Base-by-base conservation (phyloP, 30 jellyfish, hydroid and myxozoan genomes). In the Aurelia sp. region DNA sequence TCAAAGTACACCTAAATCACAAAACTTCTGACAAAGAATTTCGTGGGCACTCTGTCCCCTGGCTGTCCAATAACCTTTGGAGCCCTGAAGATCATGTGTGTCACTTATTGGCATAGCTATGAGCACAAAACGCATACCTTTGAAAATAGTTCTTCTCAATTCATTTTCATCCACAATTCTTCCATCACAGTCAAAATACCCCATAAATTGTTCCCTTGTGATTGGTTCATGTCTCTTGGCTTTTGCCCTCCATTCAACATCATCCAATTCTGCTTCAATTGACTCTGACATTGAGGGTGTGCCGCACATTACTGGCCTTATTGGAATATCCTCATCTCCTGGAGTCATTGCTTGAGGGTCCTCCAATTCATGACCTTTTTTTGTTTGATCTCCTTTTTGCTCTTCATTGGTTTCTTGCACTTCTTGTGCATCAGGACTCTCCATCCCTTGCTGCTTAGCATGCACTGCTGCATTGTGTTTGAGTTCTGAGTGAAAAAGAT, bases 91-190 rank as follows among this genome's bases (percentile, higher is more conserved):
- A 27, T 27, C 33, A 27, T 27, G 33, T 27, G 33, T 27, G 1
- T 27, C 33, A 27, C 33, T 27, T 27, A 27, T 27, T 27, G 33
- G 33, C 33, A 27, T 0, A 27, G 33, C 33, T 27, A 27, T 27
- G 33, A 27, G 33, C 33, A 0, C 33, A 27, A 44, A 8, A 44
- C 4, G 15, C 3, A 9, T 59, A 92, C 98, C 98, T 92, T 92
- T 92, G 70, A 92, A 92, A 1, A 92, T 87, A n/a, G 90, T 66
- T 62, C 89, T 87, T 30, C 93, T 84, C 16, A 92, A 74, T 13
- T 87, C 89, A 51, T 76, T 97, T 73, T 92, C 98, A 71, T 76
- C 86, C n/a, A 92, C 97, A 35, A 92, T 82, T 30, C 98, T 81
- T 30, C 98, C 98, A 87, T 94, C 87, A n/a, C 64, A 31, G 65